Base-by-base conservation (phyloP, 2,113 vertebrate species). In the Brachyistius frenatus region DNA sequence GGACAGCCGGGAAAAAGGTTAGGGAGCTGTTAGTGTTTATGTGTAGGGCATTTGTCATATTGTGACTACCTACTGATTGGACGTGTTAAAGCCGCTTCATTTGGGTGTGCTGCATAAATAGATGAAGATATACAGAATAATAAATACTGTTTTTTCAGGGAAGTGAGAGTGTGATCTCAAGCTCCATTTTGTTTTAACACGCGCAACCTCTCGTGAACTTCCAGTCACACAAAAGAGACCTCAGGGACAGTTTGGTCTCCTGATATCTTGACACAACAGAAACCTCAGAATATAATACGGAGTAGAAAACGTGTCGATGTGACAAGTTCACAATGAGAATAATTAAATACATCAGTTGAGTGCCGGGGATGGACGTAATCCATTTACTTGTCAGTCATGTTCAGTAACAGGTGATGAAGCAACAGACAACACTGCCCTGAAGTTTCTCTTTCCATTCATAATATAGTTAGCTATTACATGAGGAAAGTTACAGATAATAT, bases 1-100 rank as follows among this genome's bases (percentile, higher is more conserved):
- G 91, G 93, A 85, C 92, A 44, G 84, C 87, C 88, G 84, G 86
- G 78, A 83, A 76, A 10, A 85, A 84, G 86, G 90, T 92, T 93
- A 90, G 91, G 67, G 85, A 88, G 81, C 58, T 33, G 80, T 84
- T 89, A 72, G 85, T 76, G 79, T 87, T 87, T 83, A 81, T 33
- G 71, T 84, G 74, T 4, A 35, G 49, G 71, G 49, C 5, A 73
- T 91, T 93, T 83, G 81, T 93, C 89, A 81, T 58, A 66, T 64
- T 66, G 78, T 80, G 85, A 84, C 81, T 76, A 66, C 70, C 84
- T 44, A 39, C 73, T 77, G 81, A 86, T 81, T 78, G 86, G 81
- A 84, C 62, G 41, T 9, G 66, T 76, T 83, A 80, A 63, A 61
- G 57, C 2, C 41, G 65, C 80, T 73, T 83, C 49, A 11, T 73